A percentile compares a stretch with the other conserved stretches of the same genome.
Evolutionary conservation across 53 echinoderm and acorn worm genomes (phyloP).

Genomic region (Zoroaster sp.): DNA sequence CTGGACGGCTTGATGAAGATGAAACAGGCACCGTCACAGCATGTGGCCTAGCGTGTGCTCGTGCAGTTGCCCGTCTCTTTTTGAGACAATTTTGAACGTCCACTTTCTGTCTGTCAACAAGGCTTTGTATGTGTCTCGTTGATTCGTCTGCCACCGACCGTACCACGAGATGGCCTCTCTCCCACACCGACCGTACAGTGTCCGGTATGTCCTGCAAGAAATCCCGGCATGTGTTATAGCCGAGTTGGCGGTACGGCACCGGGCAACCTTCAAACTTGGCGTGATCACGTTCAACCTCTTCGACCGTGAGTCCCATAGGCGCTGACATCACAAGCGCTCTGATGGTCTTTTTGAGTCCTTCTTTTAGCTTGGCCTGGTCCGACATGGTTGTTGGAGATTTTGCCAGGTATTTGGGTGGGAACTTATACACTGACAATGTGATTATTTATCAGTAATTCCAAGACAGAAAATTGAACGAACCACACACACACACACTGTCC

Average conservation of each 20-base stretch:
- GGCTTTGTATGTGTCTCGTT: constrained; percentile 79
- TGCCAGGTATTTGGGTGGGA: not conserved
- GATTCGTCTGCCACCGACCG: constrained; percentile 75
- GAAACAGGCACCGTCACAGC: not conserved
- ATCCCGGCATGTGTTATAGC: constrained; percentile 82
- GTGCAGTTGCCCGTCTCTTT: constrained; percentile 61
- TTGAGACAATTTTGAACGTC: constrained; percentile 75
- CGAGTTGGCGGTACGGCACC: constrained; percentile 79
- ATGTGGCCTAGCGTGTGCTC: constrained; percentile 1
- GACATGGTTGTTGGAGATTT: constrained; percentile 61
- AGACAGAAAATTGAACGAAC: no score
- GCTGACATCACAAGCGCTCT: constrained; percentile 87
- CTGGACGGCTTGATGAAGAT: not conserved
- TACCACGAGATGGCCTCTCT: constrained; percentile 81
- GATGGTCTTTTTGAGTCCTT: constrained; percentile 80
- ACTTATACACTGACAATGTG: not conserved
- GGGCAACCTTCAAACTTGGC: constrained; percentile 64
- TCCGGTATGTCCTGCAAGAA: constrained; percentile 82
- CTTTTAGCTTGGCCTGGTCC: constrained; percentile 87
- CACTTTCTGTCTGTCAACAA: constrained; percentile 84
- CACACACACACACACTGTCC: no score
- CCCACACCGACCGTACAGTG: constrained; percentile 67
- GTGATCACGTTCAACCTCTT: constrained; percentile 79
- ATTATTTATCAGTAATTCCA: not conserved
- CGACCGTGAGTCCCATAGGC: constrained; percentile 78